A percentile compares a stretch with the other conserved stretches of the same genome.
Conservation (phyloP, 1,140 invertebrate genomes). For the Zaprionus camerounensis region DNA sequence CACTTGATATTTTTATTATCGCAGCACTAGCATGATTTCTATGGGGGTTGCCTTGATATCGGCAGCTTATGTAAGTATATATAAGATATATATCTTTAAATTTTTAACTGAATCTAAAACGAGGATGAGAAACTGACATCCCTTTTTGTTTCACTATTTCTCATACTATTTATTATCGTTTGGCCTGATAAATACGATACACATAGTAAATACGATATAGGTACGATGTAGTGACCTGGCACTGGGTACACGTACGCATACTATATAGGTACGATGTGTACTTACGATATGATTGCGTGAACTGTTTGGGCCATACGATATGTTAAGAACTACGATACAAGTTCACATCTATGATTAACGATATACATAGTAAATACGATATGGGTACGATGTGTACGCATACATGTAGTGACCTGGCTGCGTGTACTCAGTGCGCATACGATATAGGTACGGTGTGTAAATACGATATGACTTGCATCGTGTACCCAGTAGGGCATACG, state of each 20-base stretch:
- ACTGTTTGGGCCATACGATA: slow-evolving; percentile 11
- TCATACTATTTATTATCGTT: slow-evolving; percentile 22
- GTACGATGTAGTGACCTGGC: slow-evolving; percentile 40
- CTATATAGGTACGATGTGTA: too few relatives aligned
- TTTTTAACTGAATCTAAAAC: neutral
- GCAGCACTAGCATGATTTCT: neutral
- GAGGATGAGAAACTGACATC: neutral
- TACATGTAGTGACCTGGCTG: slow-evolving; percentile 31
- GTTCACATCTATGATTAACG: slow-evolving; percentile 16
- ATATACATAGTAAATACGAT: slow-evolving; percentile 30
- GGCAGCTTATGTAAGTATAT: neutral
- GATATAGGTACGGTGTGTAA: too few relatives aligned
- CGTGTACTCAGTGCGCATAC: slow-evolving; percentile 13
- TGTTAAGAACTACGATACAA: slow-evolving; percentile 21
- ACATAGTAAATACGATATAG: slow-evolving; percentile 33
- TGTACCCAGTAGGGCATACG: slow-evolving; percentile 1
- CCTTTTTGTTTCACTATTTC: slow-evolving; percentile 14
- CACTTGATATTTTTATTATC: slow-evolving; percentile 21
- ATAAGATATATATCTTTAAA: neutral
- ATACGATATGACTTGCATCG: slow-evolving; percentile 7
- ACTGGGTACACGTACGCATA: slow-evolving; percentile 13
- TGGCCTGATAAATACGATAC: slow-evolving; percentile 23
- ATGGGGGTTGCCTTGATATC: neutral
- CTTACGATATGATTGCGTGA: too few relatives aligned
- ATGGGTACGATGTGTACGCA: slow-evolving; percentile 15